Base-by-base conservation (phyloP, 2,113 vertebrate species). In the Tenebrosternarchus preto region DNA sequence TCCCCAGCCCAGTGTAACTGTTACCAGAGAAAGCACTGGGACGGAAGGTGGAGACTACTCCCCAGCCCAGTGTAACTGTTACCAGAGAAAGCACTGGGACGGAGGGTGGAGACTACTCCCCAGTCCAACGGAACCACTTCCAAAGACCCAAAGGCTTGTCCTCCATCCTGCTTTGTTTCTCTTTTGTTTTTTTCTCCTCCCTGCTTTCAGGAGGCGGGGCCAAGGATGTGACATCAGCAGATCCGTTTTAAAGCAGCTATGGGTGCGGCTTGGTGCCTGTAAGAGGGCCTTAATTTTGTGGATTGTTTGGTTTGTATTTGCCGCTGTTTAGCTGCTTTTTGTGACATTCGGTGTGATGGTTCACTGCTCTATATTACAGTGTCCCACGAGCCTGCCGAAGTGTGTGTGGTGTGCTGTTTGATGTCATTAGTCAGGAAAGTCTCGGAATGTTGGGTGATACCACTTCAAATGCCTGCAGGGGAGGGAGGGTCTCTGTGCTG, bases 241-340 rank as follows among this genome's bases (percentile, higher is more conserved):
- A 67, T 73, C 59, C 50, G 24, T 31, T 67, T 56, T 63, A 24
- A 72, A 73, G 77, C 61, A 53, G 50, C 46, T 33, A 72, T 27
- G 27, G 63, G 64, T 46, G 61, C 1, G 25, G 55, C 7, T 50
- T 33, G 39, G 53, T 73, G 46, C 64, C 83, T 43, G 59, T 77
- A 67, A 8, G 12, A 36, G 27, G 6, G 19, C 7, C 36, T 22
- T 33, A 29, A 46, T 78, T 36, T 56, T 17, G 7, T 43, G 2
- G 39, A 70, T 61, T 70, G 76, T 79, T 83, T 79, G 53, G 60
- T 72, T 59, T 80, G 69, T 73, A 59, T 72, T 61, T 50, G 22
- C 46, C 22, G 36, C 36, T 60, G 33, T 36, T 17, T 24, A n/a
- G 19, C 24, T 36, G 43, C 31, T 22, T 60, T 83, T 73, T 81